phyloP scores from a whole-genome alignment of 1,140 invertebrate genomes.

The Kradibia gibbosae region DNA sequence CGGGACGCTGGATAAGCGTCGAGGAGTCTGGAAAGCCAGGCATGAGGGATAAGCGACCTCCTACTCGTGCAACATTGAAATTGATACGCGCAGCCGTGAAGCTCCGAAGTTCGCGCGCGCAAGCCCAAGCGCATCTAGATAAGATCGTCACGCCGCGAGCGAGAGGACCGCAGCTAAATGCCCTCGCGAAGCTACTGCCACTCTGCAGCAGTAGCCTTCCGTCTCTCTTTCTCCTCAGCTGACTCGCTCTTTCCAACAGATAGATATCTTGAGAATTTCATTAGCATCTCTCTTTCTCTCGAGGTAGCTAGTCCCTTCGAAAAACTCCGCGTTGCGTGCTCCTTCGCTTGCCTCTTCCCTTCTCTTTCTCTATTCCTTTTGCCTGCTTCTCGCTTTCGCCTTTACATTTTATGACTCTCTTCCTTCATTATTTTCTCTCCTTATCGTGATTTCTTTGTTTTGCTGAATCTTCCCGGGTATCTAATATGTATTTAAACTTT shows the following conservation, averaged over 20 bases:
- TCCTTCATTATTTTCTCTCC: conserved; percentile 31
- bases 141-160: conserved; percentile 55
- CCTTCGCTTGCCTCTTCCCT: not conserved
- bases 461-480: not conserved
- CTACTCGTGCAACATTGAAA: conserved; percentile 48
- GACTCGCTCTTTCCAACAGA: conserved; percentile 41
- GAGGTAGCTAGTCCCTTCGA: not conserved
- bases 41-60: not conserved
- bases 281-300: conserved; percentile 55
- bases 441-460: conserved; percentile 41
- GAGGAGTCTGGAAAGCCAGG: not conserved
- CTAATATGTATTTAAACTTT: conserved; percentile 21
- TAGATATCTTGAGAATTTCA: conserved; percentile 61
- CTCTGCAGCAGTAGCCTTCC: conserved; percentile 48
- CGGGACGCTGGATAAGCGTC: too few relatives aligned
- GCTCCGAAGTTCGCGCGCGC: not conserved
- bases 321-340: conserved; percentile 23
- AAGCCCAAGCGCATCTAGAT: conserved; percentile 43
- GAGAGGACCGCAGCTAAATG: conserved; percentile 52
- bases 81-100: conserved; percentile 51
- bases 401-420: conserved; percentile 33
- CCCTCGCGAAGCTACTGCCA: not conserved
- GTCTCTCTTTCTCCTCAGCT: not conserved
- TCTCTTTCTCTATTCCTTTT: not conserved
- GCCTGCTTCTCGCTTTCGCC: not conserved